phyloP scores from a whole-genome alignment of 2,888 invertebrate species.

The Philaethria dido region DNA sequence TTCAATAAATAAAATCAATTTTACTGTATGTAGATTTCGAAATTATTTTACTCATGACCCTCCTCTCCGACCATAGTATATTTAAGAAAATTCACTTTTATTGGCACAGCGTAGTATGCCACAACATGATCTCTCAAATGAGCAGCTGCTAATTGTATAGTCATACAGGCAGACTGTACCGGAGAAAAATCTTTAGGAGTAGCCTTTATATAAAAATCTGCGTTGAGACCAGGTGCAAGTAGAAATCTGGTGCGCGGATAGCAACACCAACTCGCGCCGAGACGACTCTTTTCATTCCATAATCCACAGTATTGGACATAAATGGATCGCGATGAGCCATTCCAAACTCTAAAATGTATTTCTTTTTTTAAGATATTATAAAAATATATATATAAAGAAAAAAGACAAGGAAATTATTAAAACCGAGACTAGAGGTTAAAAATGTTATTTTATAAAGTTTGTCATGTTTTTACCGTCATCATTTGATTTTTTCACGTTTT shows the following conservation, averaged over 20 bases:
- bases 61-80: constrained; percentile 44
- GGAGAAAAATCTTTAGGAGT: constrained; percentile 55
- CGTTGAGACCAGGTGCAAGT: constrained; percentile 61
- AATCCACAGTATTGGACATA: constrained; percentile 63
- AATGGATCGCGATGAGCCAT: constrained; percentile 55
- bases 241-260: constrained; percentile 62
- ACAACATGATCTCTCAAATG: constrained; percentile 62
- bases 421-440: constrained; percentile 23
- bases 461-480: neutral
- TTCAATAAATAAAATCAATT: neutral
- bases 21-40: neutral
- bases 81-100: constrained; percentile 60
- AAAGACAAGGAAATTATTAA: constrained; percentile 12
- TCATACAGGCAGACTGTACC: constrained; percentile 50
- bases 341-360: constrained; percentile 59
- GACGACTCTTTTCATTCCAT: constrained; percentile 57
- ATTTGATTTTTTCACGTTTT: neutral
- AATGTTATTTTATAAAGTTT: constrained; percentile 3
- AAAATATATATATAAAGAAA: neutral
- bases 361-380: constrained; percentile 4
- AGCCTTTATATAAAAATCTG: constrained; percentile 55
- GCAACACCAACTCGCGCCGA: constrained; percentile 64
- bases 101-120: constrained; percentile 61
- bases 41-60: constrained; percentile 30
- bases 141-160: constrained; percentile 61